A percentile compares a stretch with the other conserved stretches of the same genome.
Conservation (phyloP, 2,888 invertebrate genomes). For the Ypsolopha scabrella region DNA sequence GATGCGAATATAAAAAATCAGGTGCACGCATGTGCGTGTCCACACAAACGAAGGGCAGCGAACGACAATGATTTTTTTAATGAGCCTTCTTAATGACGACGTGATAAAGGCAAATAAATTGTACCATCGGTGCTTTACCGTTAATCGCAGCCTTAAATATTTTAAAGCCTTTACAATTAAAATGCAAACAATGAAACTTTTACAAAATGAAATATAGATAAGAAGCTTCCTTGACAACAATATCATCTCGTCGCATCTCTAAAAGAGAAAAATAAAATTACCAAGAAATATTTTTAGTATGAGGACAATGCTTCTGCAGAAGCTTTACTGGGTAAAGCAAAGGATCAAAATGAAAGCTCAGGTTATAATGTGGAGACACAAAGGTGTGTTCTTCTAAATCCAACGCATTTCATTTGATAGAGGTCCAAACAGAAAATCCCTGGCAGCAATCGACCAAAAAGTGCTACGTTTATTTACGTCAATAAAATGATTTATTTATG, state of each 20-base stretch:
- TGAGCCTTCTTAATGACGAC: too few species aligned
- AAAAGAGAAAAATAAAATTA: too few species aligned
- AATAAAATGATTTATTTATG: too few species aligned
- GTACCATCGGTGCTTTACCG: too few species aligned
- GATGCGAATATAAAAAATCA: conserved; percentile 41
- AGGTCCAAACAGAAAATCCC: not conserved
- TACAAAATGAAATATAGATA: not conserved
- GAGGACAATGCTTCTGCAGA: too few species aligned
- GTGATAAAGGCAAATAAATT: too few species aligned
- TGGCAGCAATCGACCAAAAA: not conserved
- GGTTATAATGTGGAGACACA: not conserved
- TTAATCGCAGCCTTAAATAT: too few species aligned
- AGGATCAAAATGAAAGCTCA: not conserved
- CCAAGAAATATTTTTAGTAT: too few species aligned
- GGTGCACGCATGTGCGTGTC: conserved; percentile 48
- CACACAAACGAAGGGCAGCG: not conserved
- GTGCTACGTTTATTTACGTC: not conserved
- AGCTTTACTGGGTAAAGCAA: too few species aligned
- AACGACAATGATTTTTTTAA: too few species aligned
- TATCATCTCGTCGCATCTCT: not conserved
- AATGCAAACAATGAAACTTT: not conserved
- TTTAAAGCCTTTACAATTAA: too few species aligned
- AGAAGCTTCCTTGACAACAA: not conserved
- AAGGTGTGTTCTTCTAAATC: conserved; percentile 1
- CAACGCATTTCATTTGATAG: conserved; percentile 3